Evolutionary conservation across 2,113 vertebrate species (phyloP).

Genomic region (Xenus cinereus): DNA sequence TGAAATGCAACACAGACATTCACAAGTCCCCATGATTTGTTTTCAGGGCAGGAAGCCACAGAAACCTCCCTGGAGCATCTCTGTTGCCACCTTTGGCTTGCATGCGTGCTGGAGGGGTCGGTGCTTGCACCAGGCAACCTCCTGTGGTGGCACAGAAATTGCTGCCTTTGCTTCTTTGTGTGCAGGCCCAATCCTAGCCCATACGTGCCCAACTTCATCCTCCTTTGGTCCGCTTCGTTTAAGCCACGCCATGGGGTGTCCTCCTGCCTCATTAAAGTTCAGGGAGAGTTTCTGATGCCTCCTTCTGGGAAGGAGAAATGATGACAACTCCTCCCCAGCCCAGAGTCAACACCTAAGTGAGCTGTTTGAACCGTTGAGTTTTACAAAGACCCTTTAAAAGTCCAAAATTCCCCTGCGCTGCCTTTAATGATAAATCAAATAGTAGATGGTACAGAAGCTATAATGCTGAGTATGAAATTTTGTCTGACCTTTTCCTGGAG

Average conservation of each 20-base stretch:
- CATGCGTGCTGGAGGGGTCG: neutral
- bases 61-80: neutral
- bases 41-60: neutral
- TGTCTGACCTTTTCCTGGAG: neutral
- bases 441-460: neutral
- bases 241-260: accelerated
- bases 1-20: neutral
- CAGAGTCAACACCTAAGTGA: neutral
- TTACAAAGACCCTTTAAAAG: neutral
- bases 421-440: neutral
- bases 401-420: neutral
- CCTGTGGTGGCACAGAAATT: neutral
- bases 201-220: accelerated
- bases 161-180: neutral
- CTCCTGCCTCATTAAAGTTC: neutral
- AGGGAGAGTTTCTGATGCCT: neutral
- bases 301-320: neutral
- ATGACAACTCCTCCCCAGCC: neutral
- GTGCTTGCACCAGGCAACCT: neutral
- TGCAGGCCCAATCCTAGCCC: neutral
- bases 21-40: neutral
- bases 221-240: neutral
- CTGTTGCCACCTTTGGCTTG: neutral
- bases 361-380: neutral
- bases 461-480: neutral